Evolutionary conservation across 2,888 invertebrate genomes (phyloP), one percentile per base, ranked within the genome.

Genomic region (Nipponacmea schrenckii): DNA sequence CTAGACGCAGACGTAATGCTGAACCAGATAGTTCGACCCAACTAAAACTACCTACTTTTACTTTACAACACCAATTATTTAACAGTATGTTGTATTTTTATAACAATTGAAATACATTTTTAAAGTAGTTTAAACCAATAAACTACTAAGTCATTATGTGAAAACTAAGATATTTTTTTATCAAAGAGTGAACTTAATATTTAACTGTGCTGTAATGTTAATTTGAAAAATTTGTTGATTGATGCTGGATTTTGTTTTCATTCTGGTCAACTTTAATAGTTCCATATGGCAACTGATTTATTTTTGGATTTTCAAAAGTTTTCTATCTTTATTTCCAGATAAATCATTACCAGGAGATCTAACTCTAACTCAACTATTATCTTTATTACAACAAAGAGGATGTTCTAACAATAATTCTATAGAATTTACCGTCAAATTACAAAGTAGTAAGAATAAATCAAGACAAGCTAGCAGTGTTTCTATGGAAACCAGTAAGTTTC

Each of bases 351-450:
- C 92, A 1, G 88, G 90, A 20, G 91, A 92, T 75, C 87, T 92
- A 66, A 92, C 91, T 2, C 89, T 92, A 71, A 91, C 92, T 7
- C 92, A 93, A 86, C 88, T 93, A 56, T 85, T 92, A 63, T 91
- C 91, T 1, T 89, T 91, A 10, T 87, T 92, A n/a, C 90, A 84
- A 48, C 81, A 85, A 62, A 73, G 84, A 69, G 87, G 84, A 8
- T 74, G 84, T 7, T 76, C 82, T 10, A 81, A 81, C 31, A 84
- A 84, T n/a, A 80, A 81, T 56, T 78, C 83, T 48, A 73, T 87
- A 45, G 82, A 83, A 67, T 84, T 87, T 73, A 72, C 71, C 39
- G 74, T 85, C 67, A 77, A 77, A 48, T 85, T 66, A 83, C 90
- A 46, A 86, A 83, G 70, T 87, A 90, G 78, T 88, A 89, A 85